Evolutionary conservation across 2,888 invertebrate genomes (phyloP), one percentile per base, ranked within the genome.

Genomic region (Ceramica pisi): DNA sequence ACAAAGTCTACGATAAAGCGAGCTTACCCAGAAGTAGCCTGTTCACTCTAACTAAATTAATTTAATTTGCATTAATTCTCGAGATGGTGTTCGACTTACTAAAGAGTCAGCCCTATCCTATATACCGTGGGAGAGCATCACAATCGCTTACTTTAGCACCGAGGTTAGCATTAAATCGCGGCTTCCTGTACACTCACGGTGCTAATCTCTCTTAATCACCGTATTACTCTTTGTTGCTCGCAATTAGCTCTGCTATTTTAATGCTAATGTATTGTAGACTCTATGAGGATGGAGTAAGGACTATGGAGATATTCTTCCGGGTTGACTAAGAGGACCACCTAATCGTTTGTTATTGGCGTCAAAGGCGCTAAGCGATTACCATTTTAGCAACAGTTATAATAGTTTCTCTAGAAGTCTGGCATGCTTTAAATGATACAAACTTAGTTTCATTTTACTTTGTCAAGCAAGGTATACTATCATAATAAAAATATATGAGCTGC

Each of bases 201-300:
- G 31, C 64, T 51, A 69, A 80, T 65, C 59, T 62, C 65, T 62
- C 38, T 69, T 67, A 80, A 80, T 64, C 55, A 80, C 55, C 67
- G 53, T 57, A 50, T 75, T 75, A 80, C 51, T 74, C 50, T 63
- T 74, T 67, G 50, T 67, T 63, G 19, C n/a, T 23, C 7, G 48
- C 44, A 60, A 80, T 64, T 31, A 75, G 12, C 31, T 53, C 7
- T 51, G 16, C n/a, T 57, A n/a, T 26, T 38, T n/a, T 19, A 46
- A 23, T 41, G 50, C 9, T 21, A 21, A 61, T 50, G 10, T 38
- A 64, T 56, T 77, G 0, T 56, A 9, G 21, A 21, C 23, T 41
- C 10, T 64, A 61, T 35, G 12, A 3, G 1, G 1, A 46, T 3
- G 53, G 16, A 46, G 44, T 80, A 77, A 60, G 53, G 53, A 35